Conservation (phyloP, 2,797 vertebrate genomes). For the Sphaeramia orbicularis region DNA sequence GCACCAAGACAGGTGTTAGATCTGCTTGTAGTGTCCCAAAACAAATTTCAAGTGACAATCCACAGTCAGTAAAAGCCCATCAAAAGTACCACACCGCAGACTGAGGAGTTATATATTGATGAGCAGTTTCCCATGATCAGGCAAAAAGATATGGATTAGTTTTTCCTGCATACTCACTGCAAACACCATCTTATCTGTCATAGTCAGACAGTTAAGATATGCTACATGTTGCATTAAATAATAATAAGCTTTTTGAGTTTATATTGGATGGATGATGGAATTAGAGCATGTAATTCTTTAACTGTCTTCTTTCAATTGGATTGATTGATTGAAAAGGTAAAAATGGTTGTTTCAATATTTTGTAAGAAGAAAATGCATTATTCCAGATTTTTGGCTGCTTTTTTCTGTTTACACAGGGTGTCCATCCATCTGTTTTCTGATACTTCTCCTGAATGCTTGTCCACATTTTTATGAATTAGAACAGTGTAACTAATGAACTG, state of each 20-base stretch:
- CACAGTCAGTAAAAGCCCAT: conserved; percentile 16
- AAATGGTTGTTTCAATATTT: no score
- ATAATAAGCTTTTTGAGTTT: background rate
- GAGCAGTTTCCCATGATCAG: background rate
- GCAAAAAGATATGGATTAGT: conserved; percentile 4
- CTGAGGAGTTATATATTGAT: background rate
- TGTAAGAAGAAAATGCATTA: no score
- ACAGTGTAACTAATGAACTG: background rate
- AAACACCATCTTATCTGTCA: conserved; percentile 1
- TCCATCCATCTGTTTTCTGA: no score
- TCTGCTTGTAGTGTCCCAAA: conserved; percentile 3
- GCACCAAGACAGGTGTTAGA: conserved; percentile 15
- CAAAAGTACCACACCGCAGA: conserved; percentile 7
- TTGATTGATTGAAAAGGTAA: no score
- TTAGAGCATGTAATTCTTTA: no score
- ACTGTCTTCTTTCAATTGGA: no score
- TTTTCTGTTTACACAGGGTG: no score
- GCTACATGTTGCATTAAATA: conserved; percentile 3
- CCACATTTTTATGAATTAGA: no score
- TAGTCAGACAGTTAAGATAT: background rate
- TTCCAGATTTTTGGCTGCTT: no score
- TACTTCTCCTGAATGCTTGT: no score
- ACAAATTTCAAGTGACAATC: background rate
- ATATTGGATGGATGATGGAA: background rate
- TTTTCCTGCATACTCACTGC: background rate